Conservation (phyloP, 2,113 vertebrate genomes). For the Himantopus leucocephalus region DNA sequence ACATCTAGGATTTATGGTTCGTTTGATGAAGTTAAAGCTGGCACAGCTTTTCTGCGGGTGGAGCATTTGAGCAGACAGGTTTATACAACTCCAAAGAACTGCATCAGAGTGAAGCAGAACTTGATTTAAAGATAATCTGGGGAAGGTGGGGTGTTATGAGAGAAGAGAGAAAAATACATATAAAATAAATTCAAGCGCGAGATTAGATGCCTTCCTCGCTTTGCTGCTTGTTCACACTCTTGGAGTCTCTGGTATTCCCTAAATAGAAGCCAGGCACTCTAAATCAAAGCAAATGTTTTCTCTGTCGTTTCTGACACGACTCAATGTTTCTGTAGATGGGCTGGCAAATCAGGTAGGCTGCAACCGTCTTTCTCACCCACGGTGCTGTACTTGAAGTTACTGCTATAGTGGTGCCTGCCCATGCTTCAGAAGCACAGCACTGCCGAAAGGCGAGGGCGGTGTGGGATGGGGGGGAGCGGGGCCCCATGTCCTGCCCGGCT, state of each 20-base stretch:
- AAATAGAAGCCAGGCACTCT: slow-evolving; percentile 19
- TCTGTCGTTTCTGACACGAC: background rate
- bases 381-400: background rate
- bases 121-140: slow-evolving; percentile 31
- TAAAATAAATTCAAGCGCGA: slow-evolving; percentile 12
- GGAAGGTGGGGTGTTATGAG: slow-evolving; percentile 4
- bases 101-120: background rate
- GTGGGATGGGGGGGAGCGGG: background rate
- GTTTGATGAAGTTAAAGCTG: slow-evolving; percentile 36
- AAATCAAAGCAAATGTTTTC: slow-evolving; percentile 38
- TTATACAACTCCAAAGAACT: slow-evolving; percentile 42
- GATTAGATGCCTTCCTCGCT: background rate
- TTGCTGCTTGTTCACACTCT: background rate
- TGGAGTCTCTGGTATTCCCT: background rate
- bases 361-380: background rate
- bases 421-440: background rate
- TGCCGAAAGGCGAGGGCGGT: background rate
- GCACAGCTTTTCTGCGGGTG: slow-evolving; percentile 1
- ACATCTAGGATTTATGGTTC: slow-evolving; percentile 11
- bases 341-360: slow-evolving; percentile 30
- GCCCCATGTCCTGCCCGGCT: background rate
- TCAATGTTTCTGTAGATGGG: background rate
- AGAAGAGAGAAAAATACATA: slow-evolving; percentile 32
- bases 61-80: slow-evolving; percentile 44
- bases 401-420: background rate